Percentiles rank a stretch among this genome's conserved stretches.
Evolutionary conservation across 2,888 invertebrate species (phyloP).

Genomic region (Limnephilus lunatus): DNA sequence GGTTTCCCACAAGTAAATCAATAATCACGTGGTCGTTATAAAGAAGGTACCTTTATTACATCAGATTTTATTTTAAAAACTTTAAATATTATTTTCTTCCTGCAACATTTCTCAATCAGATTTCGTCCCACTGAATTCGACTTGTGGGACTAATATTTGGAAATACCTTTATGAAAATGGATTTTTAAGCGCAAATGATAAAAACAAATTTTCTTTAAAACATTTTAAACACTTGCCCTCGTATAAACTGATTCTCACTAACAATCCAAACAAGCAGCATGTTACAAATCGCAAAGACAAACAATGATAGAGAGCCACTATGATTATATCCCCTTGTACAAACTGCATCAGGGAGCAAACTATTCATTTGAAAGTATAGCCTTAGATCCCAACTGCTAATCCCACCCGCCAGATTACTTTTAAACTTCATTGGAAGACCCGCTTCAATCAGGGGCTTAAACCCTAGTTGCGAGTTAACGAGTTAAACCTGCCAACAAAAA

Average conservation of each 20-base stretch:
- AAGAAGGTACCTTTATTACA: too few relatives aligned
- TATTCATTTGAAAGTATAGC: not conserved
- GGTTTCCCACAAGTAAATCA: too few relatives aligned
- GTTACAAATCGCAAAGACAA: not conserved
- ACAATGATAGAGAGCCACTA: not conserved
- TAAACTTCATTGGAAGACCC: not conserved
- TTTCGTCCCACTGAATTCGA: too few relatives aligned
- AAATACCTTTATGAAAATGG: too few relatives aligned
- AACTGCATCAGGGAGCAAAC: not conserved
- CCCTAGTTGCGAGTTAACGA: not conserved
- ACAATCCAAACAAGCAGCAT: not conserved
- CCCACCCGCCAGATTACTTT: conserved; percentile 27
- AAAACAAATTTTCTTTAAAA: not conserved
- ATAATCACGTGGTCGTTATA: too few relatives aligned
- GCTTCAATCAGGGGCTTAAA: conserved; percentile 27
- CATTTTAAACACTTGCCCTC: not conserved
- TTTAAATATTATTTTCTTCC: too few relatives aligned
- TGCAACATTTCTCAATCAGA: not conserved
- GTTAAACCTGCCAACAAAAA: conserved; percentile 4
- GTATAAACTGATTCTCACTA: not conserved
- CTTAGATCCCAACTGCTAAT: not conserved
- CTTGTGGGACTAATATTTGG: too few relatives aligned
- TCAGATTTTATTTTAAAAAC: too few relatives aligned
- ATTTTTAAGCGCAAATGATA: too few relatives aligned
- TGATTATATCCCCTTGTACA: not conserved